A percentile compares a stretch with the other conserved stretches of the same genome.
phyloP scores from a whole-genome alignment of 2,113 vertebrate genomes.

The Vanacampus margaritifer region DNA sequence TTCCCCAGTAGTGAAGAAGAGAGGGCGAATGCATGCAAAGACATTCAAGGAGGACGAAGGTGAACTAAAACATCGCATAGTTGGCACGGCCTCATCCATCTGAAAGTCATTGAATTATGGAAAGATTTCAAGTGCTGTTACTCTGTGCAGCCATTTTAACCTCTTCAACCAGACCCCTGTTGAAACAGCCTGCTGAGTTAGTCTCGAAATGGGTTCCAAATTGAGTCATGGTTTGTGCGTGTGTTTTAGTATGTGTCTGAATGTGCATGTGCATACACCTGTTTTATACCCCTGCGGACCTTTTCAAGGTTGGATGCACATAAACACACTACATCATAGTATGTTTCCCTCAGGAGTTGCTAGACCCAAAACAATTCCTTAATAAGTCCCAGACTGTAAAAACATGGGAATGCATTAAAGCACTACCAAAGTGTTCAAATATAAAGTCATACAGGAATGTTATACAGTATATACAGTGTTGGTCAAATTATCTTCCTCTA shows the following conservation, averaged over 20 bases:
- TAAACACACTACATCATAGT: constrained; percentile 14
- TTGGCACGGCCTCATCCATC: constrained; percentile 58
- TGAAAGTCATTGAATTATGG: constrained; percentile 59
- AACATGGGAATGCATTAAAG: background rate
- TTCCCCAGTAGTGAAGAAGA: constrained; percentile 27
- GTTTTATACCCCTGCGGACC: constrained; percentile 6
- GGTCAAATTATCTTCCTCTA: background rate
- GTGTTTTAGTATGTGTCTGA: constrained; percentile 1
- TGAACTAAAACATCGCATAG: constrained; percentile 47
- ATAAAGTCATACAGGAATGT: background rate
- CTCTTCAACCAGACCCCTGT: constrained; percentile 15
- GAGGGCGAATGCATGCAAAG: constrained; percentile 62
- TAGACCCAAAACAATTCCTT: constrained; percentile 9
- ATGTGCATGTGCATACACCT: constrained; percentile 11
- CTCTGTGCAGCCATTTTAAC: constrained; percentile 27
- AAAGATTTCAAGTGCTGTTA: constrained; percentile 48
- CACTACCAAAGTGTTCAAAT: background rate
- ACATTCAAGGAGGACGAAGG: constrained; percentile 41
- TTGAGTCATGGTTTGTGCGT: constrained; percentile 19
- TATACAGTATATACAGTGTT: background rate
- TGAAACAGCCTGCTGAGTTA: constrained; percentile 37
- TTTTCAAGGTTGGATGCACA: constrained; percentile 18
- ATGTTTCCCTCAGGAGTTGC: background rate
- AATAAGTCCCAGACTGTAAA: background rate
- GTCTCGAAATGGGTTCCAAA: constrained; percentile 45